These are phyloP conservation scores for Diaphora mendica DNA, from an alignment of 2,888 invertebrate species.

Conservation along the genomic window DNA sequence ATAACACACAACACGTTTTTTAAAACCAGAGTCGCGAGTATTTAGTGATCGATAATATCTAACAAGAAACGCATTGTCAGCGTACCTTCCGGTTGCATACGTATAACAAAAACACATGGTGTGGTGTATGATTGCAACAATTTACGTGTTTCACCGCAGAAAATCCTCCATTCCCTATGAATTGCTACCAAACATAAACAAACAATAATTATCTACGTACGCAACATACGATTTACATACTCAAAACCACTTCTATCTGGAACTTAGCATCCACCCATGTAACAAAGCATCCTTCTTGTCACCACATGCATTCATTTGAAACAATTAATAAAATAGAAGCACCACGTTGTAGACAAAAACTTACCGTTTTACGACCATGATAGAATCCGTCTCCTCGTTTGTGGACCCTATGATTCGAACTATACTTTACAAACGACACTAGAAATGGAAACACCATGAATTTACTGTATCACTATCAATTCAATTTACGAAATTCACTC, in stretches of 20 bases:
- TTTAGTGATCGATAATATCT: slow-evolving; percentile 44
- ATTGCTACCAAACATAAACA: slow-evolving; percentile 55
- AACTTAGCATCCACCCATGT: slow-evolving; percentile 39
- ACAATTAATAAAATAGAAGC: slow-evolving; percentile 19
- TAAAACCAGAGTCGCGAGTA: neutral
- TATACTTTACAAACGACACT: slow-evolving; percentile 80
- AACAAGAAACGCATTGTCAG: slow-evolving; percentile 40
- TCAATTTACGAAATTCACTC: slow-evolving; percentile 79
- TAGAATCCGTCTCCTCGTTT: slow-evolving; percentile 86
- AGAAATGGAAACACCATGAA: slow-evolving; percentile 83
- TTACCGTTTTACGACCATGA: slow-evolving; percentile 87
- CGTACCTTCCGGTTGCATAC: slow-evolving; percentile 34
- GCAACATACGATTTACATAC: slow-evolving; percentile 31
- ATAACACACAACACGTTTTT: neutral
- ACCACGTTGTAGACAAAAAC: slow-evolving; percentile 62
- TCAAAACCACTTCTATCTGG: slow-evolving; percentile 28
- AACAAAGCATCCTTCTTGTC: slow-evolving; percentile 45
- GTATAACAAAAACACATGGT: slow-evolving; percentile 38
- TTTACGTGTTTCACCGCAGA: neutral
- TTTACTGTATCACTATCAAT: slow-evolving; percentile 80
- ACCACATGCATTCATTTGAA: slow-evolving; percentile 9
- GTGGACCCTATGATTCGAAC: slow-evolving; percentile 86
- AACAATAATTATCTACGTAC: slow-evolving; percentile 48
- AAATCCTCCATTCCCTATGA: slow-evolving; percentile 22
- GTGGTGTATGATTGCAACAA: slow-evolving; percentile 10